Conservation (phyloP, 2,888 invertebrate species). For the Drosophila longiperda region DNA sequence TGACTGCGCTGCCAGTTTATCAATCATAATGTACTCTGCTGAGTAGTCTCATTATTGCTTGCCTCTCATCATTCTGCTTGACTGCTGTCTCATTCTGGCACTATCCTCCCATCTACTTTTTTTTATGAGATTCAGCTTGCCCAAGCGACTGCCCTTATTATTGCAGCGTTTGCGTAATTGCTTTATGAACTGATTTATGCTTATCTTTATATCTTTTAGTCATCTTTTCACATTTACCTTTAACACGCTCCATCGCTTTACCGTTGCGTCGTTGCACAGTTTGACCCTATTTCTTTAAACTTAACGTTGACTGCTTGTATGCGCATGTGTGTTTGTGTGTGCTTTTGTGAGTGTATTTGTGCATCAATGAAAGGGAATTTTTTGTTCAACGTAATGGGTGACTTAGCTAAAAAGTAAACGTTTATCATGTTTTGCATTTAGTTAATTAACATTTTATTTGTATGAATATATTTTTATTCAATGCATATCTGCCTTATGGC, state of each 20-base stretch:
- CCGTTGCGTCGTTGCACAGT: constrained; percentile 17
- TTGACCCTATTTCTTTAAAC: constrained; percentile 70
- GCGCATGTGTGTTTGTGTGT: not conserved
- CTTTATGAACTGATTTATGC: constrained; percentile 75
- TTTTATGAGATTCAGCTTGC: constrained; percentile 13
- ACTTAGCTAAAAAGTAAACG: not conserved
- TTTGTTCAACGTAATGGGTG: constrained; percentile 19
- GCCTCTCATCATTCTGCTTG: constrained; percentile 36
- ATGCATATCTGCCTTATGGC: not conserved
- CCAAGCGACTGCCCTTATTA: constrained; percentile 23
- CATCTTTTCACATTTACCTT: constrained; percentile 75
- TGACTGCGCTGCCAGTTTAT: constrained; percentile 50
- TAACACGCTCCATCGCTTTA: constrained; percentile 36
- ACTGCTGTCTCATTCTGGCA: constrained; percentile 12
- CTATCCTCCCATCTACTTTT: not conserved
- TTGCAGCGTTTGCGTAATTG: constrained; percentile 61
- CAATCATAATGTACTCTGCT: constrained; percentile 72
- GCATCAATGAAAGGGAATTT: constrained; percentile 6
- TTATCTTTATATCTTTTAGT: constrained; percentile 60
- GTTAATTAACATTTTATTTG: not conserved
- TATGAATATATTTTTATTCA: not conserved
- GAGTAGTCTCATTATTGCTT: constrained; percentile 68
- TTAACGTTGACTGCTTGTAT: constrained; percentile 41
- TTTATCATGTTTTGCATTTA: not conserved
- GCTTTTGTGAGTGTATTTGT: constrained; percentile 2